Percentiles rank a stretch among this genome's conserved stretches.
phyloP scores from a whole-genome alignment of 2,888 invertebrate genomes.

The Elgonia sp. region DNA sequence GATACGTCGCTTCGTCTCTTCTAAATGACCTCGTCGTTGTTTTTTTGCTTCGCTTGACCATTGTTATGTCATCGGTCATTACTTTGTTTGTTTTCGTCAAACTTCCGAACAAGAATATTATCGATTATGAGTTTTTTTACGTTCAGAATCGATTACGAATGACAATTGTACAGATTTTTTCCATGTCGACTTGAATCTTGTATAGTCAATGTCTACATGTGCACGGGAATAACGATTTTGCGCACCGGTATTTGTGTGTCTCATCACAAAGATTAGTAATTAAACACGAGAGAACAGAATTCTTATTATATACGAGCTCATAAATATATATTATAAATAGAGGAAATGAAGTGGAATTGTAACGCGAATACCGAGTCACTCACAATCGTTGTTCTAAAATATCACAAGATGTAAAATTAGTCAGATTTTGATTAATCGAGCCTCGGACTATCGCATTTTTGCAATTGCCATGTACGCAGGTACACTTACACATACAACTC shows the following conservation, averaged over 20 bases:
- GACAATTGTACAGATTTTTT: conserved; percentile 53
- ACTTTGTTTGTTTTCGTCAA: conserved; percentile 11
- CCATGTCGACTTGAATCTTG: conserved; percentile 59
- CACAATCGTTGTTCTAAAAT: conserved; percentile 56
- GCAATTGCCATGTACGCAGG: conserved; percentile 62
- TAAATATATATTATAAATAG: background rate
- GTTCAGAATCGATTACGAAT: background rate
- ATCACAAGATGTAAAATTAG: conserved; percentile 59
- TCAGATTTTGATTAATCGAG: conserved; percentile 45
- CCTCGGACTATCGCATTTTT: conserved; percentile 65
- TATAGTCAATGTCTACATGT: conserved; percentile 60
- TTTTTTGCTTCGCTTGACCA: conserved; percentile 23
- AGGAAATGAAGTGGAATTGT: conserved; percentile 22
- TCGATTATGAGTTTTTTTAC: background rate
- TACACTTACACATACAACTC: conserved; percentile 3
- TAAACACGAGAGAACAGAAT: background rate
- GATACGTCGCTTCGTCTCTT: conserved; percentile 61
- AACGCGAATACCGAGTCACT: conserved; percentile 40
- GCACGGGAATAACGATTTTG: conserved; percentile 56
- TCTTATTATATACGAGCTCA: background rate
- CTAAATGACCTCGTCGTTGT: conserved; percentile 17
- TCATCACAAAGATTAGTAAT: background rate
- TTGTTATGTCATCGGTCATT: conserved; percentile 68
- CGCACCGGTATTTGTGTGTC: conserved; percentile 16
- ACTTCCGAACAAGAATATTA: background rate